Base-by-base conservation (phyloP, 2,888 invertebrate genomes). In the Zaprionus lineosus region DNA sequence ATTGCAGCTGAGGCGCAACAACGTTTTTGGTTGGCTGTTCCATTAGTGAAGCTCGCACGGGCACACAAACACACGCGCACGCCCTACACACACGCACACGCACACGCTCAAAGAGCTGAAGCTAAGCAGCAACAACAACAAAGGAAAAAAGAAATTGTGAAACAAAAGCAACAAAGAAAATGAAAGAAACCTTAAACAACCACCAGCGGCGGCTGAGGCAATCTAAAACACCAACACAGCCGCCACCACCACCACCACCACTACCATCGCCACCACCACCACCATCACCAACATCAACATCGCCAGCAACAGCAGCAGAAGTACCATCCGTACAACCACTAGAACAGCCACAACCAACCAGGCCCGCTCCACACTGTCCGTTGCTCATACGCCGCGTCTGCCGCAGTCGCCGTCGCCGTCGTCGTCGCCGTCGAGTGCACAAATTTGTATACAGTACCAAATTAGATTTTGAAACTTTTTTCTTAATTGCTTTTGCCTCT, bases 1-100 rank as follows among this genome's bases (percentile, higher is more conserved):
- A 59, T 53, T 29, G 56, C 63, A 47, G 57, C 48, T 68, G 73
- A 55, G 56, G 36, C 46, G 56, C 76, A 79, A 73, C 70, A 85
- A 84, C 87, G 88, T 70, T 88, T 88, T 86, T 88, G 88, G 88
- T 88, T 88, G 88, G 88, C 83, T 88, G 76, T 73, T 75, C 67
- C 73, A 56, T 67, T 60, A 60, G 47, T 52, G 43, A 71, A 82
- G 78, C 82, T 77, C 82, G 75, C 68, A 44, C 68, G 47, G 28
- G 48, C 47, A 34, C 43, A 50, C 28, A 52, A 31, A 50, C 39
- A 37, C 53, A 36, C 51, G 28, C 47, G 37, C 48, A 43, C 29
- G 15, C 29, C n/a, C n/a, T n/a, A 46, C 37, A 44, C 44, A 61
- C 26, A 24, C 24, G n/a, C 37, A 9, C 44, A 14, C 7, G n/a